Base-by-base conservation (phyloP, 1,140 invertebrate genomes). In the Penaeus vannamei region DNA sequence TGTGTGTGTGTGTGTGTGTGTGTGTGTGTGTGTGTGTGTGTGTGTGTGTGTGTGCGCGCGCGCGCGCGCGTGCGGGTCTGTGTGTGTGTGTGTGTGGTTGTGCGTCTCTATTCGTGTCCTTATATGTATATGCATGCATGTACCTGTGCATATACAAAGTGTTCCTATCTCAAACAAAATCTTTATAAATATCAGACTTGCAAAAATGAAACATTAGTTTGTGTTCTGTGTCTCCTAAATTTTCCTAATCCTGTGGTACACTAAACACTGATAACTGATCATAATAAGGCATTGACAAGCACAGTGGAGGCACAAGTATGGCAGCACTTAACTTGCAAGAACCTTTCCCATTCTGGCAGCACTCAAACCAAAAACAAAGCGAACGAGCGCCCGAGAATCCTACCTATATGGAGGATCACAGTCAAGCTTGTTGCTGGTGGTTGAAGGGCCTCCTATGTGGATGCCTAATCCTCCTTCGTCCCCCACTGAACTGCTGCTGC, bases 271-370 rank as follows among this genome's bases (percentile, higher is more conserved):
- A 92, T 96, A 95, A 53, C 96, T 95, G 85, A 97, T 96, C 87
- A 95, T 94, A 59, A 93, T 92, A 42, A 53, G 53, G 53, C 94
- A 93, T 79, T 93, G 91, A 87, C 72, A 93, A 93, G 90, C 95
- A 94, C 59, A 95, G 94, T 14, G 95, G 95, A 91, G 95, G 95
- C 53, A 84, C 80, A 62, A 96, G 94, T 22, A 96, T 96, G 89
- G 96, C 93, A 92, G 97, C 96, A 93, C 96, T 96, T 12, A 95
- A 96, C 96, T 0, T 96, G 96, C n/a, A 97, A 94, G 91, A 96
- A 97, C 72, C 96, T 94, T 93, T 97, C 96, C 91, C 96, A 97
- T 90, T 96, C 96, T 42, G 96, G 94, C 22, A 96, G 94, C 89
- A 94, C 90, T 81, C 95, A 92, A 4, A 92, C 92, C 32, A 91